These are phyloP conservation scores for Danaus chrysippus DNA, from an alignment of 2,888 invertebrate species.

Conservation along the genomic window DNA sequence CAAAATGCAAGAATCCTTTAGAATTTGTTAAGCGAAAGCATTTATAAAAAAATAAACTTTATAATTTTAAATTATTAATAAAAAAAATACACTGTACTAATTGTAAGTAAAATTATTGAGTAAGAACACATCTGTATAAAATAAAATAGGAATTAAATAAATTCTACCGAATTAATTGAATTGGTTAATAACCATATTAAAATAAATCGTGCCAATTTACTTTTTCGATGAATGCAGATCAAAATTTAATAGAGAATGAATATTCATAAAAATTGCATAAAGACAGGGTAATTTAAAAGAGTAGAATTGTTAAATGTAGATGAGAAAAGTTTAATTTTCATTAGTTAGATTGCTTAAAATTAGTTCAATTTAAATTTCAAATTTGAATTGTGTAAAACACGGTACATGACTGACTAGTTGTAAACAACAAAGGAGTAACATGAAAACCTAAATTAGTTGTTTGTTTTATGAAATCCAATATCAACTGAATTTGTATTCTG, in stretches of 20 bases:
- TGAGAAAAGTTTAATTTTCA: constrained; percentile 1
- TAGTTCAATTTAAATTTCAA: background rate
- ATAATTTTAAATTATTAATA: no score
- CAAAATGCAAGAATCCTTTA: no score
- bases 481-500: constrained; percentile 13
- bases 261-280: constrained; percentile 7
- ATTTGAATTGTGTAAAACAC: background rate
- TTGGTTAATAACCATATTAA: background rate
- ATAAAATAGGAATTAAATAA: background rate
- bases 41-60: no score
- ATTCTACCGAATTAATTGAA: background rate
- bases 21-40: no score
- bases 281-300: background rate
- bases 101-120: no score
- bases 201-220: no score
- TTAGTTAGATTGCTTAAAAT: background rate
- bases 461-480: constrained; percentile 12
- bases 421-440: constrained; percentile 5
- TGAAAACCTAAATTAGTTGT: constrained; percentile 8
- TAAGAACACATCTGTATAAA: no score
- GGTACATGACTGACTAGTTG: constrained; percentile 5
- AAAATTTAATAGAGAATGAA: background rate
- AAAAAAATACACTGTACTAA: no score
- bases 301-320: background rate
- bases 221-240: background rate